These are phyloP conservation scores for Dufourea novaeangliae DNA, from an alignment of 1,140 invertebrate species.

Conservation along the genomic window DNA sequence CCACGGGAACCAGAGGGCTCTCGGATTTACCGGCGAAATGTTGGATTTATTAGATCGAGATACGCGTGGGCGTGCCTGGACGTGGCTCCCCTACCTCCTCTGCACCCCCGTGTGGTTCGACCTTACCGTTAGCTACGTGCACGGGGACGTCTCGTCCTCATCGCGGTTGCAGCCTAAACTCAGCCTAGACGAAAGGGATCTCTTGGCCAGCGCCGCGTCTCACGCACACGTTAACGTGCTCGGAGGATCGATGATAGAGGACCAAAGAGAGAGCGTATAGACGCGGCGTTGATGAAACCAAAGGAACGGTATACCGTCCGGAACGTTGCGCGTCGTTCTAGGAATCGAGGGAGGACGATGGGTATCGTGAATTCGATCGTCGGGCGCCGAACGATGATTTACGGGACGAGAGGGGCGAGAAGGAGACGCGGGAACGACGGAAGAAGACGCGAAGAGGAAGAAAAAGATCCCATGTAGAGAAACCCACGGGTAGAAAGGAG, in stretches of 20 bases:
- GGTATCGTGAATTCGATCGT: conserved; percentile 69
- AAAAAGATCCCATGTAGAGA: conserved; percentile 7
- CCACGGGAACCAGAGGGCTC: conserved; percentile 71
- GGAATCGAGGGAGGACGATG: conserved; percentile 60
- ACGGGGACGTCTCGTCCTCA: conserved; percentile 29
- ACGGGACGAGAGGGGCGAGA: neutral
- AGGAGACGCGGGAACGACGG: neutral
- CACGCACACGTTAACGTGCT: conserved; percentile 48
- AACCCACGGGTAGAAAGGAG: too few species aligned
- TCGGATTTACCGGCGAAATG: conserved; percentile 80
- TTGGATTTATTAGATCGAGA: conserved; percentile 82
- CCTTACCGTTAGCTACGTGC: conserved; percentile 66
- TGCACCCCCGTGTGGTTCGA: conserved; percentile 44
- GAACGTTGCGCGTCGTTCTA: conserved; percentile 60
- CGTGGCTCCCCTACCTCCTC: conserved; percentile 56
- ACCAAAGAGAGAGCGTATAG: neutral
- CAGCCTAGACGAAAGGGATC: conserved; percentile 40
- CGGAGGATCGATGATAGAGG: neutral
- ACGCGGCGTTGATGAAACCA: conserved; percentile 46
- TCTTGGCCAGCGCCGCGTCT: neutral
- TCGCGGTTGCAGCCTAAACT: conserved; percentile 38
- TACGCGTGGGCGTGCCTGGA: conserved; percentile 79
- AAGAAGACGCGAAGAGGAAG: neutral
- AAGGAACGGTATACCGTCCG: too few species aligned
- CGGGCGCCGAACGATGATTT: conserved; percentile 67